Conservation (phyloP, 2,113 vertebrate genomes). For the Limanda limanda region DNA sequence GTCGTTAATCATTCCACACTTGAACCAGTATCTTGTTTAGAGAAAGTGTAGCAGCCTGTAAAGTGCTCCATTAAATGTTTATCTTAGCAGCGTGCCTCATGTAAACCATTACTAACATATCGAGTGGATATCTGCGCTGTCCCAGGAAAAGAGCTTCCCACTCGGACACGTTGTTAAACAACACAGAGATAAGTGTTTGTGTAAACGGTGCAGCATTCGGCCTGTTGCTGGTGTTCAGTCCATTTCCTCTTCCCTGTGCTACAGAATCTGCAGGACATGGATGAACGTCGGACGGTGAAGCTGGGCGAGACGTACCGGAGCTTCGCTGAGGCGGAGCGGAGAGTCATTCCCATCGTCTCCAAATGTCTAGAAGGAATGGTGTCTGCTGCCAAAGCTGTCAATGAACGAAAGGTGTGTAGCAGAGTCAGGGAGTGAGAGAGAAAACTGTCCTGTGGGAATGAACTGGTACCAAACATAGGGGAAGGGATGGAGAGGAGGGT, state of each 20-base stretch:
- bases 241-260: background rate
- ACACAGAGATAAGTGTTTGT: background rate
- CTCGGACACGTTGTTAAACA: background rate
- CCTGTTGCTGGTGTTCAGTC: background rate
- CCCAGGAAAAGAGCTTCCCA: background rate
- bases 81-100: background rate
- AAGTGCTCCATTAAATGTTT: slow-evolving; percentile 26
- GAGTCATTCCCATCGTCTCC: slow-evolving; percentile 95
- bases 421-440: background rate
- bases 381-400: slow-evolving; percentile 94
- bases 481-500: background rate
- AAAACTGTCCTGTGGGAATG: too few relatives aligned
- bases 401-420: slow-evolving; percentile 88
- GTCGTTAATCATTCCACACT: background rate
- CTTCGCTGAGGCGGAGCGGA: slow-evolving; percentile 95
- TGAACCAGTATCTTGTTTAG: background rate
- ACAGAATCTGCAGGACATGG: slow-evolving; percentile 98
- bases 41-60: slow-evolving; percentile 8
- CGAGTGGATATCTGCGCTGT: background rate
- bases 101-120: slow-evolving; percentile 9
- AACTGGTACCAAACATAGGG: background rate
- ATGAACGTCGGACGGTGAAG: slow-evolving; percentile 93
- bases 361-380: slow-evolving; percentile 99
- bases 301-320: slow-evolving; percentile 95
- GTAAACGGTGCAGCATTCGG: background rate